These are phyloP conservation scores for Intellagama lesueurii DNA, from an alignment of 2,797 vertebrate genomes.

Conservation along the genomic window DNA sequence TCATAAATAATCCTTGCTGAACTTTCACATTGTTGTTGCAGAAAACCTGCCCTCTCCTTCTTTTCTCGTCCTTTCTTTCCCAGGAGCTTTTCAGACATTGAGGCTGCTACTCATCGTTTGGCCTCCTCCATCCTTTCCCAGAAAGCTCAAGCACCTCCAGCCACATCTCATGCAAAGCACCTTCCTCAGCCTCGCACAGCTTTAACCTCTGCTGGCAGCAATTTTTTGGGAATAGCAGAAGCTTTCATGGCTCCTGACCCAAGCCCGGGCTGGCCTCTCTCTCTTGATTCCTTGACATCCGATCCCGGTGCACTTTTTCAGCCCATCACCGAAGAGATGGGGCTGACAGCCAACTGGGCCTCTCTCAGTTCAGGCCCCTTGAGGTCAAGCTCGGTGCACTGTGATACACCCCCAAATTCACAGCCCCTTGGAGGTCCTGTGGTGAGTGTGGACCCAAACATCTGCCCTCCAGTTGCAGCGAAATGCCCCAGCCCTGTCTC, in stretches of 20 bases:
- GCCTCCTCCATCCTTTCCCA: constrained; percentile 45
- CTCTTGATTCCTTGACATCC: neutral
- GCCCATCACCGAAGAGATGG: constrained; percentile 14
- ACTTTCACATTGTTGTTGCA: neutral
- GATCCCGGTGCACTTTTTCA: constrained; percentile 29
- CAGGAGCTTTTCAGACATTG: constrained; percentile 39
- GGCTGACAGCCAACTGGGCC: neutral
- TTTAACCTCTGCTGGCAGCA: neutral
- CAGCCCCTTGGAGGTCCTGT: neutral
- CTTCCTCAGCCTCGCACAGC: neutral
- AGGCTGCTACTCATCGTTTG: constrained; percentile 28
- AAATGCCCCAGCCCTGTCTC: neutral
- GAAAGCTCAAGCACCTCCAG: neutral
- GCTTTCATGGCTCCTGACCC: constrained; percentile 28
- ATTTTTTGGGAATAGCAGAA: constrained; percentile 22
- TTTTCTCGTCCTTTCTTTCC: neutral
- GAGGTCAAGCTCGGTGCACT: neutral
- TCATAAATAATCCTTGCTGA: neutral
- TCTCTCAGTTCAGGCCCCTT: neutral
- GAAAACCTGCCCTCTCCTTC: neutral
- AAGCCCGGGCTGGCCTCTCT: neutral
- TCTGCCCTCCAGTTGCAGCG: neutral
- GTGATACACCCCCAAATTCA: neutral
- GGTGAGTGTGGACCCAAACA: neutral
- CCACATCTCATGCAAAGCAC: neutral